Percentiles rank a stretch among this genome's conserved stretches.
Conservation (phyloP, 2,888 invertebrate species). For the Pristionchus japonicus region DNA sequence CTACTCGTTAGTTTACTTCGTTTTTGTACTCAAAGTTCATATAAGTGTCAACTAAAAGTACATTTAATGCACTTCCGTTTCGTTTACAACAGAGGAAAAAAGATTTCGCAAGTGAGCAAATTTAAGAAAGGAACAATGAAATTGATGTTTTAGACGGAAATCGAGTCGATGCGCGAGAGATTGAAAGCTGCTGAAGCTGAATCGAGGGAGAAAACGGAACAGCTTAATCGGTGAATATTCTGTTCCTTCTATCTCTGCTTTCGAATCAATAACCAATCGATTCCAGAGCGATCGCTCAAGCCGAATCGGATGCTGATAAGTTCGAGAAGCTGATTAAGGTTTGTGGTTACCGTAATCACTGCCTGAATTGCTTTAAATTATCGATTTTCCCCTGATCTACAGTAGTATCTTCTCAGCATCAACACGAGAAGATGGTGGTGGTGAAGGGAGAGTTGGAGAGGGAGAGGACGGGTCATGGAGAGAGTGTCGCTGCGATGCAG, state of each 20-base stretch:
- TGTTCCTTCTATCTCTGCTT: not conserved
- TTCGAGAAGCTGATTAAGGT: slow-evolving; percentile 50
- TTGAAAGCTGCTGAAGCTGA: slow-evolving; percentile 57
- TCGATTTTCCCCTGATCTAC: not conserved
- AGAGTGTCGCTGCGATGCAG: slow-evolving; percentile 87
- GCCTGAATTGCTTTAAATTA: too few relatives aligned
- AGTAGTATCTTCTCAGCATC: slow-evolving; percentile 35
- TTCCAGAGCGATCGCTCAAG: slow-evolving; percentile 50
- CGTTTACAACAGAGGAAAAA: not conserved
- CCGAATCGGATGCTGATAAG: slow-evolving; percentile 52
- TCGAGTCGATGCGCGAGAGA: slow-evolving; percentile 75
- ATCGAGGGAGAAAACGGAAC: slow-evolving; percentile 55
- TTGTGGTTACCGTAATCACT: too few relatives aligned
- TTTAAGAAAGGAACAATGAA: too few relatives aligned
- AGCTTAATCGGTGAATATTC: slow-evolving; percentile 28
- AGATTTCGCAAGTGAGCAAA: not conserved
- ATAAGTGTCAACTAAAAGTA: too few relatives aligned
- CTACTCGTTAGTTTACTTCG: slow-evolving; percentile 73
- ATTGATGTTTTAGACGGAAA: slow-evolving; percentile 75
- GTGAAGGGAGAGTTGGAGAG: slow-evolving; percentile 88
- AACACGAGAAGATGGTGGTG: slow-evolving; percentile 79
- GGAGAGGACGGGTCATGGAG: slow-evolving; percentile 85
- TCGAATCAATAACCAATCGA: not conserved
- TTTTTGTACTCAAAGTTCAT: too few relatives aligned
- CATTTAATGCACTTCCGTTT: too few relatives aligned